A percentile compares a stretch with the other conserved stretches of the same genome.
Conservation (phyloP, 2,113 vertebrate species). For the Nycticorax nycticorax region DNA sequence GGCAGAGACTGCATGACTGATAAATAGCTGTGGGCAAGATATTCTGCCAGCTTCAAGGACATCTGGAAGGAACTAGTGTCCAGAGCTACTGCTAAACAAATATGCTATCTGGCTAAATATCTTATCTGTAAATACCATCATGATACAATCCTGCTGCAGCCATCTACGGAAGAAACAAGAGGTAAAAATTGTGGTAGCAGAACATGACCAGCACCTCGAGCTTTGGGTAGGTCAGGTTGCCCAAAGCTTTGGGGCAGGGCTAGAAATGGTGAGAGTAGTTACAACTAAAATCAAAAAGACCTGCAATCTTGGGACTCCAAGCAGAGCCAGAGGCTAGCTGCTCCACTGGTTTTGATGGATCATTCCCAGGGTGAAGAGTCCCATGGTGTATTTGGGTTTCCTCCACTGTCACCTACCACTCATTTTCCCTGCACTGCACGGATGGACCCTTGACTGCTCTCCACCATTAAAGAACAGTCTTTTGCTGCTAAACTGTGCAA, state of each 20-base stretch:
- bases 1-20: background rate
- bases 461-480: rapidly evolving
- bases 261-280: background rate
- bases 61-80: background rate
- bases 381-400: background rate
- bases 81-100: constrained; percentile 21
- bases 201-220: background rate
- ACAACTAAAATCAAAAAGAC: background rate
- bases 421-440: rapidly evolving
- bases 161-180: background rate
- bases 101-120: background rate
- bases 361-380: background rate
- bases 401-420: background rate
- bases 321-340: background rate
- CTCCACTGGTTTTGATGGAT: background rate
- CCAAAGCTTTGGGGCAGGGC: background rate
- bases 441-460: background rate
- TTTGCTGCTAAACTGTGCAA: background rate
- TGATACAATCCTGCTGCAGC: background rate
- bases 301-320: background rate
- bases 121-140: background rate
- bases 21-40: background rate
- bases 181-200: background rate
- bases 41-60: background rate
- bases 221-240: background rate